phyloP scores from a whole-genome alignment of 1,140 invertebrate genomes.

The Apis florea region DNA sequence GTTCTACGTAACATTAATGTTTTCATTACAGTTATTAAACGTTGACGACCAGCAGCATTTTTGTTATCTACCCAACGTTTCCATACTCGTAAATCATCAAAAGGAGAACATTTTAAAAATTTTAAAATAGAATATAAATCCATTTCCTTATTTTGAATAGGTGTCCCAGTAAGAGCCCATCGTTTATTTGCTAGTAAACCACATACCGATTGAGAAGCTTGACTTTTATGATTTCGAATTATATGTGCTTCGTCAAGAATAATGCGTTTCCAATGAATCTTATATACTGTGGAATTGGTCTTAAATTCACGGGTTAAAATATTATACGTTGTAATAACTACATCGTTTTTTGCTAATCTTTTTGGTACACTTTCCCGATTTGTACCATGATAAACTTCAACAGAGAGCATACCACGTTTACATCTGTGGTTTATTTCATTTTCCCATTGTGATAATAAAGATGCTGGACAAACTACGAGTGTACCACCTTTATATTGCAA shows the following conservation, averaged over 20 bases:
- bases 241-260: constrained; percentile 96
- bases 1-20: constrained; percentile 91
- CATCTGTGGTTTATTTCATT: constrained; percentile 87
- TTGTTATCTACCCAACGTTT: constrained; percentile 88
- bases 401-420: constrained; percentile 82
- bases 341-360: constrained; percentile 83
- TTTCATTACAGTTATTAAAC: constrained; percentile 90
- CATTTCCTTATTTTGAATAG: constrained; percentile 95
- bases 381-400: constrained; percentile 90
- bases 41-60: constrained; percentile 84
- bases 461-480: constrained; percentile 94
- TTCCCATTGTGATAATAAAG: constrained; percentile 92
- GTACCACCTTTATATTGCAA: constrained; percentile 84
- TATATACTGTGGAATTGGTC: constrained; percentile 52
- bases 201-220: constrained; percentile 87
- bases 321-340: constrained; percentile 91
- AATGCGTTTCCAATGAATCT: constrained; percentile 90
- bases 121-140: constrained; percentile 94
- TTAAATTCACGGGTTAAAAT: constrained; percentile 83
- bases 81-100: constrained; percentile 89
- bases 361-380: constrained; percentile 85
- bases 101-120: constrained; percentile 91
- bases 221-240: constrained; percentile 92
- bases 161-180: constrained; percentile 96
- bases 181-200: constrained; percentile 83